Evolutionary conservation across 2,113 vertebrate genomes (phyloP).

Genomic region (Uria aalge): DNA sequence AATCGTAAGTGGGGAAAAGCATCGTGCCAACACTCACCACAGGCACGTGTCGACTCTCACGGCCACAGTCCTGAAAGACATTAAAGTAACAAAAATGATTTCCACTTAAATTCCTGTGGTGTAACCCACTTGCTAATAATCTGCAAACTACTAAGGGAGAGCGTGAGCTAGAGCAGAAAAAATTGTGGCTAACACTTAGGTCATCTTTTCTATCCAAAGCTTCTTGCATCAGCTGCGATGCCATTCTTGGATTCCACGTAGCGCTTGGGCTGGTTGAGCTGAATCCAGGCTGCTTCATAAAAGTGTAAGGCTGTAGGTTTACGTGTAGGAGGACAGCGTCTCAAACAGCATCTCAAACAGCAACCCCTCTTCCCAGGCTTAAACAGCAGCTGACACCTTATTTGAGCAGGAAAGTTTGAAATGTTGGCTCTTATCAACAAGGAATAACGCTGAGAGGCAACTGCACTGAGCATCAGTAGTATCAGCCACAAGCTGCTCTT

Average conservation of each 20-base stretch:
- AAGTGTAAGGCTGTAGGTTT: background rate
- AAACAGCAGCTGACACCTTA: background rate
- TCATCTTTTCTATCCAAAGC: background rate
- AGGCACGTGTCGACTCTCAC: slow-evolving; percentile 76
- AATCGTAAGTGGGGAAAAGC: background rate
- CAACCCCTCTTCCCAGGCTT: background rate
- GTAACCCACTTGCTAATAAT: background rate
- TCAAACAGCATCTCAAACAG: background rate
- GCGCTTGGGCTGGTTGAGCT: background rate
- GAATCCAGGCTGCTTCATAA: background rate
- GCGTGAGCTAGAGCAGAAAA: background rate
- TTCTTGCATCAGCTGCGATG: background rate
- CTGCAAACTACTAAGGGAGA: background rate
- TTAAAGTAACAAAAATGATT: background rate
- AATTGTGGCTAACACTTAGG: background rate
- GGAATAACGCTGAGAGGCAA: background rate
- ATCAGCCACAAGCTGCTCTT: background rate
- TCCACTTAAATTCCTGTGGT: background rate
- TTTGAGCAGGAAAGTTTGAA: background rate
- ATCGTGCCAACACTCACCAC: slow-evolving; percentile 77
- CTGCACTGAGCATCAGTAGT: background rate
- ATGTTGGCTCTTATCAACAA: background rate
- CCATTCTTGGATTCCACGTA: background rate
- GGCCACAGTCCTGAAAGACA: slow-evolving; percentile 82
- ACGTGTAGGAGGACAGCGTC: background rate